These are phyloP conservation scores for Amiota minor DNA, from an alignment of 2,888 invertebrate genomes.

Conservation along the genomic window DNA sequence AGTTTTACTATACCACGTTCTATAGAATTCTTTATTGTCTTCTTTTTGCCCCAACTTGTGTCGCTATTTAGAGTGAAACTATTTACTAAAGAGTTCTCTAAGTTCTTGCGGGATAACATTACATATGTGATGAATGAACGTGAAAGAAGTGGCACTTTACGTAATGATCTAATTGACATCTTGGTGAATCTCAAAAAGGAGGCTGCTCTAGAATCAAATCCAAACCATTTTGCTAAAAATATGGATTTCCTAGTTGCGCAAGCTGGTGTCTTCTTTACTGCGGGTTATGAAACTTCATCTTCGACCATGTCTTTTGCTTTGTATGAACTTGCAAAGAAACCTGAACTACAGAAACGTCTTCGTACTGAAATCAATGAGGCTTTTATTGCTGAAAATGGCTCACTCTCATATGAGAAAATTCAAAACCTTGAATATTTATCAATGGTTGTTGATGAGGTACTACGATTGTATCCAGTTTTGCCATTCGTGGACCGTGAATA, in stretches of 20 bases:
- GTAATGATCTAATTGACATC: slow-evolving; percentile 75
- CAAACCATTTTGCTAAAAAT: slow-evolving; percentile 50
- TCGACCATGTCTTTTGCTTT: slow-evolving; percentile 73
- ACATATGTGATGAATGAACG: slow-evolving; percentile 72
- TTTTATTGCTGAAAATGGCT: slow-evolving; percentile 65
- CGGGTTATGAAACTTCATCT: slow-evolving; percentile 72
- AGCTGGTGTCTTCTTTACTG: slow-evolving; percentile 69
- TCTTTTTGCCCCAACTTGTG: slow-evolving; percentile 68
- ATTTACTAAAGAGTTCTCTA: slow-evolving; percentile 58
- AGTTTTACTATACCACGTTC: slow-evolving; percentile 51
- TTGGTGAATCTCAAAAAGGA: slow-evolving; percentile 72
- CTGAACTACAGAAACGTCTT: slow-evolving; percentile 71
- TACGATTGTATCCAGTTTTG: slow-evolving; percentile 71
- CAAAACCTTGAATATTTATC: slow-evolving; percentile 72
- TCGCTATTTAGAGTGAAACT: slow-evolving; percentile 58
- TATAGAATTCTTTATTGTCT: slow-evolving; percentile 61
- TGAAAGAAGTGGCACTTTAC: slow-evolving; percentile 66
- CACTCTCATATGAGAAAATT: slow-evolving; percentile 72
- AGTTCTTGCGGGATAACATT: slow-evolving; percentile 72
- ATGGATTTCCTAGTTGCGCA: slow-evolving; percentile 69
- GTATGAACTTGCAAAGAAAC: slow-evolving; percentile 71
- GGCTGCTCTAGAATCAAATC: slow-evolving; percentile 44
- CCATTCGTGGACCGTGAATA: slow-evolving; percentile 71
- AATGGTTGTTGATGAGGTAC: slow-evolving; percentile 72
- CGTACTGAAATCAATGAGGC: slow-evolving; percentile 72